Base-by-base conservation (phyloP, 2,113 vertebrate species). In the Pangasianodon gigas region DNA sequence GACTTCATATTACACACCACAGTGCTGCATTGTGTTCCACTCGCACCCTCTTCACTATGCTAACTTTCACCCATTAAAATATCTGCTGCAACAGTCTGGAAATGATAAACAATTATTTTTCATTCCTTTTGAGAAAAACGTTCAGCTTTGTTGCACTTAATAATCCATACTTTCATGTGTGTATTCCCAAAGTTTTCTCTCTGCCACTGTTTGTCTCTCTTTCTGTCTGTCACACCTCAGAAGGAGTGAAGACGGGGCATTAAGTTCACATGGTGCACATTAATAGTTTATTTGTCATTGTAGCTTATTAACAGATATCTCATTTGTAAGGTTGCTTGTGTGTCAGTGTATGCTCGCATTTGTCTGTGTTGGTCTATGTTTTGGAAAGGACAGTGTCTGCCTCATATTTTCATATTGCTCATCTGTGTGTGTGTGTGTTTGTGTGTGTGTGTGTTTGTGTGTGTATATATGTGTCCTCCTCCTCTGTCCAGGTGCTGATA, bases 401-500 rank as follows among this genome's bases (percentile, higher is more conserved):
- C 29, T 32, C 37, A 13, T 84, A 52, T 58, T 11, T 44, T 32
- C 7, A 60, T 26, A 41, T 44, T 56, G 6, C 10, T 52, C 46
- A 75, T 86, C 85, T 88, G 92, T 90, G 87, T 89, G 67, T 48
- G 90, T 56, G 67, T 37, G n/a, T 44, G 56, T 46, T 37, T 84
- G 54, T 83, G 82, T 88, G 86, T 82, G 85, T 89, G 62, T 69
- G 74, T 75, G 29, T 87, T 24, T 89, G 48, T 79, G 71, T 80
- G 44, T 84, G 62, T 86, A 58, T 85, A 69, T 44, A 60, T 14
- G 85, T 82, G 62, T 86, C 26, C 62, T 51, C 32, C 67, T 26
- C 1, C 37, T 56, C 54, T 83, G 54, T 58, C 81, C 65, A 95
- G 93, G 95, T 95, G 95, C 93, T 95, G 95, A 95, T 71, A 93